Conservation (phyloP, 2,797 vertebrate genomes). For the Poecilia wingei region DNA sequence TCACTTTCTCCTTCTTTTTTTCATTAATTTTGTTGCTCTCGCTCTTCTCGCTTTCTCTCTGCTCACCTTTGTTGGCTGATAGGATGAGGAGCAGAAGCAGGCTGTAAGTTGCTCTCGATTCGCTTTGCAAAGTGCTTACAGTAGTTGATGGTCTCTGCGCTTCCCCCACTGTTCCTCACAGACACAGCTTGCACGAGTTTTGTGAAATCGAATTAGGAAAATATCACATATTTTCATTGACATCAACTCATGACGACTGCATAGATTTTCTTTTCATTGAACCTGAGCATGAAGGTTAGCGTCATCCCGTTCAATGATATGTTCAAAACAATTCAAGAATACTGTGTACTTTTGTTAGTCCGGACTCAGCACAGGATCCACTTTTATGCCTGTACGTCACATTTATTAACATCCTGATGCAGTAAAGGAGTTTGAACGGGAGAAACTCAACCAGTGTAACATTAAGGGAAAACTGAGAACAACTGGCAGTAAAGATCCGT, state of each 20-base stretch:
- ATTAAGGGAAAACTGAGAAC: constrained; percentile 38
- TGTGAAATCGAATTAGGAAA: constrained; percentile 20
- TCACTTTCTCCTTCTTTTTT: constrained; percentile 38
- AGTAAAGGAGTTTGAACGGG: constrained; percentile 47
- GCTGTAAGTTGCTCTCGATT: constrained; percentile 89
- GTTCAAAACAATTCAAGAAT: constrained; percentile 37
- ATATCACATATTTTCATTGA: constrained; percentile 17
- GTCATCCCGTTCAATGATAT: constrained; percentile 12
- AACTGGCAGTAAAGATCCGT: constrained; percentile 6
- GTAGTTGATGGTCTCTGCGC: constrained; percentile 25
- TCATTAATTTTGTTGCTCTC: constrained; percentile 61
- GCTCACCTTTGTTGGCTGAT: constrained; percentile 71
- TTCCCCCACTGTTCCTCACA: constrained; percentile 16
- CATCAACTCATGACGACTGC: constrained; percentile 5
- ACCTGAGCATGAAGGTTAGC: neutral
- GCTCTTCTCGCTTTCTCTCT: constrained; percentile 53
- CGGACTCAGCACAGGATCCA: constrained; percentile 40
- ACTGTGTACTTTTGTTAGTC: constrained; percentile 44
- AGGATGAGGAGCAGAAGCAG: constrained; percentile 99
- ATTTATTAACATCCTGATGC: constrained; percentile 43
- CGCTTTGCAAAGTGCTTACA: constrained; percentile 53
- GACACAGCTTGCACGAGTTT: constrained; percentile 35
- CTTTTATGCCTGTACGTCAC: constrained; percentile 49
- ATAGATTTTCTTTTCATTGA: neutral
- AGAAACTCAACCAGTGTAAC: constrained; percentile 24